Evolutionary conservation across 1,140 invertebrate genomes (phyloP), one percentile per base, ranked within the genome.

Genomic region (Triops longicaudatus): DNA sequence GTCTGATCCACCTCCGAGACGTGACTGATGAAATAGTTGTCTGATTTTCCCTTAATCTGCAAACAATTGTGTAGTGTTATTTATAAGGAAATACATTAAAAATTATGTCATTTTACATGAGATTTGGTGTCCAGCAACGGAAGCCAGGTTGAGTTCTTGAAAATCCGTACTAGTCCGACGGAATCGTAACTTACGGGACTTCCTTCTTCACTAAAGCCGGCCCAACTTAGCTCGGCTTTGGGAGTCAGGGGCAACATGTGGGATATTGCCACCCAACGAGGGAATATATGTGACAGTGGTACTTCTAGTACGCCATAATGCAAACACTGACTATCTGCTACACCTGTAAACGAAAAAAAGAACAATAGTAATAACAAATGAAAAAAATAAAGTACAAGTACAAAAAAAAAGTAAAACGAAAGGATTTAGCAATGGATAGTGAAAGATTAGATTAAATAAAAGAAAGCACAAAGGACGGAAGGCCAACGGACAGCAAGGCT

Each of bases 11-110:
- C 86, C 84, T 98, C 95, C 78, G 87, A 90, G 0, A 95, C 82
- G 1, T 92, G 89, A 63, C 94, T 88, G 43, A 96, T 84, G 83
- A 95, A 96, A 82, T 91, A 92, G 83, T 92, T 87, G 86, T 96
- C 95, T 79, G 88, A 89, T 81, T 90, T 89, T 79, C 88, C 90
- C 83, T 90, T 89, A 28, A 85, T 22, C 50, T 63, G 17, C 14
- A 63, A 6, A n/a, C 22, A 84, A 88, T 91, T 63, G 6, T 63
- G 17, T 14, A 0, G 78, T 26, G 82, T 82, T 42, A 75, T 26
- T 31, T 26, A 75, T 73, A 77, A 77, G 73, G 77, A 11, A 63
- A 63, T 14, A 6, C n/a, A 37, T 37, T 6, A 63, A 1, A 0
- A 9, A 17, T 63, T 63, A 42, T 72, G 4, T 82, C 85, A 87